Base-by-base conservation (phyloP, 2,113 vertebrate species). In the Mirza zaza region DNA sequence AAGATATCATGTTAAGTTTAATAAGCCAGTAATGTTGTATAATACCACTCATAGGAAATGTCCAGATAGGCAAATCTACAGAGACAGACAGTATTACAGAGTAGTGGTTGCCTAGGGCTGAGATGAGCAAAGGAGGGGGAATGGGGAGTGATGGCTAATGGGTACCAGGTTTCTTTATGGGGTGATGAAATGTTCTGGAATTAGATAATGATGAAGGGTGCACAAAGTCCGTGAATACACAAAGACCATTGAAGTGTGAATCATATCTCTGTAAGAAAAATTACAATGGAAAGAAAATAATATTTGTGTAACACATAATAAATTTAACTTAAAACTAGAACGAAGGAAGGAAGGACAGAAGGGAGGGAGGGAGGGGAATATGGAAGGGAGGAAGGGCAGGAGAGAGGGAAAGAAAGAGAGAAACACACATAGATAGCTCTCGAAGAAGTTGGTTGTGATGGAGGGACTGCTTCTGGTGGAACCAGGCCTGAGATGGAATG, bases 311-410 rank as follows among this genome's bases (percentile, higher is more conserved):
- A 85, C 5, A 48, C 73, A 55, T 23, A 82, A 80, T 79, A 36
- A 87, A 85, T n/a, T 75, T 61, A 83, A 84, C 55, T 97, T 71
- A 15, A 91, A 83, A n/a, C 50, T 76, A 45, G 55, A 61, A 95
- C 14, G 14, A 88, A 91, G 29, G 10, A 84, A 75, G 25, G 8
- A 83, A 79, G 45, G 27, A 34, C 82, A 68, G 20, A 59, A 29
- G 17, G 7, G 15, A 63, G 9, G 14, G 14, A 32, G 23, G 29
- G 12, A 61, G 59, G 21, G 23, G 8, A 57, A 20, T 4, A 5
- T 57, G 36, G 12, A 61, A 5, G 21, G 59, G 8, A 29, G 17
- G 7, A 11, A 63, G 6, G 14, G 10, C 10, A 48, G 48, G 14
- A 32, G 23, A 29, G 12, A 61, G 59, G 8, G 25, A 10, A 6